phyloP scores from a whole-genome alignment of 2,113 vertebrate species.

The Columba janthina region DNA sequence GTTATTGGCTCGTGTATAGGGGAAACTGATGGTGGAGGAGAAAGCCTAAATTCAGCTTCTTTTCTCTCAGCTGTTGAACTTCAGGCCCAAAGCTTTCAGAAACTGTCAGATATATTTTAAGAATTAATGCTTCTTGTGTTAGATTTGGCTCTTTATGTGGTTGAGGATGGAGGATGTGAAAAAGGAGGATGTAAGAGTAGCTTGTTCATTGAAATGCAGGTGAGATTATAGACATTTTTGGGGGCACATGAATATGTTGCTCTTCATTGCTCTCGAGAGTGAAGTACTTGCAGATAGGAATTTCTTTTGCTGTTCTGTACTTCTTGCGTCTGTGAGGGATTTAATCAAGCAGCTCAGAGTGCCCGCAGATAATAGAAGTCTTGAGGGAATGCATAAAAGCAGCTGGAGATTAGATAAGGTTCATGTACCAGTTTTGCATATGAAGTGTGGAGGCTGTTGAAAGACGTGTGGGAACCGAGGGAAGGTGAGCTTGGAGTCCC shows the following conservation, averaged over 20 bases:
- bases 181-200: not conserved
- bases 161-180: not conserved
- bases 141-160: not conserved
- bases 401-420: not conserved
- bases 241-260: not conserved
- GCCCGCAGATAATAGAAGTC: not conserved
- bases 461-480: too few species aligned
- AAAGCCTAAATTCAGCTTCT: not conserved
- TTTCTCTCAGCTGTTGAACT: not conserved
- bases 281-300: not conserved
- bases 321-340: not conserved
- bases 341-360: not conserved
- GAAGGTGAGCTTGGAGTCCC: not conserved
- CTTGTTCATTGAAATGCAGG: not conserved
- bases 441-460: not conserved
- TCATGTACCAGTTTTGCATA: not conserved
- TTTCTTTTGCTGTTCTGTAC: not conserved
- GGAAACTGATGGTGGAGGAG: not conserved
- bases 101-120: not conserved
- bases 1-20: not conserved
- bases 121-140: not conserved
- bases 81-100: not conserved
- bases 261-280: not conserved
- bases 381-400: not conserved
- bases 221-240: not conserved